Conservation (phyloP, 64 coral and sea anemone genomes). For the Montipora sp. region DNA sequence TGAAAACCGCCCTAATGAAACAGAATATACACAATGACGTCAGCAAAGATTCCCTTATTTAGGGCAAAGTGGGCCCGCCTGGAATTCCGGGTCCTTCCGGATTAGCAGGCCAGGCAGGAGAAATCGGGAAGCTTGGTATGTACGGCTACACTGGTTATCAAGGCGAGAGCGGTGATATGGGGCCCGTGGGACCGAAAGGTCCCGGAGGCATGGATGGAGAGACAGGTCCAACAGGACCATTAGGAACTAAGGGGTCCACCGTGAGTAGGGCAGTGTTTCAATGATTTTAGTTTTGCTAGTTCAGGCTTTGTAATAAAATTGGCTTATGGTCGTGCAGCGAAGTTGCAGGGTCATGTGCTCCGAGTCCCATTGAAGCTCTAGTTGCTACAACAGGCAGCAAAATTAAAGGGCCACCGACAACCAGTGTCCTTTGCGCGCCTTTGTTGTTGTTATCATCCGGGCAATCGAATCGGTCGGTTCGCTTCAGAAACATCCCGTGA, state of each 20-base stretch:
- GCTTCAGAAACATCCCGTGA: no score
- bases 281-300: background rate
- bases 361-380: no score
- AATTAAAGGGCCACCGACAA: no score
- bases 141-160: constrained; percentile 13
- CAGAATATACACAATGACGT: no score
- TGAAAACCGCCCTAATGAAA: no score
- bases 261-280: constrained; percentile 18
- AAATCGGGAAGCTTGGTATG: background rate
- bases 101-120: constrained; percentile 13
- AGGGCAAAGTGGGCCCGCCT: constrained; percentile 3
- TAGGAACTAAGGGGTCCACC: constrained; percentile 23
- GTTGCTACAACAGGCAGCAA: no score
- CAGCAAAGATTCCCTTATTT: background rate
- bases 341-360: no score
- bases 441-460: no score
- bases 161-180: constrained; percentile 5
- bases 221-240: background rate
- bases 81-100: constrained; percentile 3
- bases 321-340: no score
- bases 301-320: background rate
- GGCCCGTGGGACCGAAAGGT: constrained; percentile 18
- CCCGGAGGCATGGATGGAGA: constrained; percentile 19
- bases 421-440: no score
- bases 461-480: no score